Evolutionary conservation across 2,113 vertebrate species (phyloP).

Genomic region (Halcyon senegalensis): DNA sequence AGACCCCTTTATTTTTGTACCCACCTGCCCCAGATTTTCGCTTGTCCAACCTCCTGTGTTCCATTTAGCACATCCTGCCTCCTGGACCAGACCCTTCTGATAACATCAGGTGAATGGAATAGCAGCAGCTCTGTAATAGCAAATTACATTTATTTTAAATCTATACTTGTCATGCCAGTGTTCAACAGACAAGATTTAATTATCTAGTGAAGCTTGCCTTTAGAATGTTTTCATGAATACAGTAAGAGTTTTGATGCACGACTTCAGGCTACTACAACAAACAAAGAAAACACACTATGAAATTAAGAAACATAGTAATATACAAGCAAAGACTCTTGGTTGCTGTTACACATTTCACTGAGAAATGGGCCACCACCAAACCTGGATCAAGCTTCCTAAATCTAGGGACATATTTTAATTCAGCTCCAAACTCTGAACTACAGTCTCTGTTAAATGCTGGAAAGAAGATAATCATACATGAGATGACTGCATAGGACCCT

Average conservation of each 20-base stretch:
- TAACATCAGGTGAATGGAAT: conserved; percentile 25
- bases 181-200: conserved; percentile 57
- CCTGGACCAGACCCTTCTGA: background rate
- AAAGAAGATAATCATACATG: background rate
- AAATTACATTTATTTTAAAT: conserved; percentile 26
- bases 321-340: conserved; percentile 44
- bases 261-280: conserved; percentile 61
- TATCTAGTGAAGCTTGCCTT: conserved; percentile 29
- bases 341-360: conserved; percentile 26
- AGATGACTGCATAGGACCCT: background rate
- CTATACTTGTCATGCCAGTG: conserved; percentile 48
- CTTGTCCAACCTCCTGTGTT: background rate
- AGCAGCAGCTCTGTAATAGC: background rate
- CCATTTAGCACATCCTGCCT: background rate
- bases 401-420: background rate
- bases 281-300: conserved; percentile 62
- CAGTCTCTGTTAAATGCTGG: background rate
- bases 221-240: conserved; percentile 48
- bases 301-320: conserved; percentile 58
- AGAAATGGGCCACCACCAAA: conserved; percentile 50
- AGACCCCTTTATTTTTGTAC: background rate
- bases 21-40: conserved; percentile 11
- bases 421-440: background rate
- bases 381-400: conserved; percentile 29
- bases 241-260: conserved; percentile 47